These are phyloP conservation scores for Sula dactylatra DNA, from an alignment of 2,113 vertebrate genomes.

Conservation along the genomic window DNA sequence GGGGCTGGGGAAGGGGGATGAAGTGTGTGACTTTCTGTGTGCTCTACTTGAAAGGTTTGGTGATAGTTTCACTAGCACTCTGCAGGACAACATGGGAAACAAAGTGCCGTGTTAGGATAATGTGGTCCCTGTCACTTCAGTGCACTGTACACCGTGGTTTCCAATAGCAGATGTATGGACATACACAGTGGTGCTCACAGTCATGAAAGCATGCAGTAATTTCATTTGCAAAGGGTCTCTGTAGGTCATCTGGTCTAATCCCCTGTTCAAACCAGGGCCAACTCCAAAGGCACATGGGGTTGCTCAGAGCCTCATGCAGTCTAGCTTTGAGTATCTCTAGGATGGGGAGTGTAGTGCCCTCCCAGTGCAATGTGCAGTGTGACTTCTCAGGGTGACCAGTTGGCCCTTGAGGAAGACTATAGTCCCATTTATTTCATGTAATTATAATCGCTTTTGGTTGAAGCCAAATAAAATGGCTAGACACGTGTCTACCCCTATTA, in stretches of 20 bases:
- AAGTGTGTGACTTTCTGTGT: fast-evolving
- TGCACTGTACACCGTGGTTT: fast-evolving
- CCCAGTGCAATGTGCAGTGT: fast-evolving
- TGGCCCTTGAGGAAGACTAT: background rate
- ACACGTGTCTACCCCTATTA: background rate
- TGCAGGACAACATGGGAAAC: background rate
- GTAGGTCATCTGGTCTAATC: background rate
- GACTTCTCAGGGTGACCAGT: background rate
- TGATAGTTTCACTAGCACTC: background rate
- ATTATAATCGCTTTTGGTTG: background rate
- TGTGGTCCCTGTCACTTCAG: background rate
- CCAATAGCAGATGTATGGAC: background rate
- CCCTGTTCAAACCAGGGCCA: background rate
- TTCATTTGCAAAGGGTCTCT: background rate
- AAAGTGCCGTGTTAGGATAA: background rate
- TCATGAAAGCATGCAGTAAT: background rate
- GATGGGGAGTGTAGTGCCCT: fast-evolving
- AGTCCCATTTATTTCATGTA: background rate
- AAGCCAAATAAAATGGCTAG: background rate
- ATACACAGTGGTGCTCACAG: fast-evolving
- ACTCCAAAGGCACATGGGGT: background rate
- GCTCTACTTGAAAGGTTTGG: background rate
- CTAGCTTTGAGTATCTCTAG: background rate
- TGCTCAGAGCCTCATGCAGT: background rate
- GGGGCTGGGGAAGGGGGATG: background rate